Conservation (phyloP, 2,888 invertebrate species). For the Balanococcus diminutus region DNA sequence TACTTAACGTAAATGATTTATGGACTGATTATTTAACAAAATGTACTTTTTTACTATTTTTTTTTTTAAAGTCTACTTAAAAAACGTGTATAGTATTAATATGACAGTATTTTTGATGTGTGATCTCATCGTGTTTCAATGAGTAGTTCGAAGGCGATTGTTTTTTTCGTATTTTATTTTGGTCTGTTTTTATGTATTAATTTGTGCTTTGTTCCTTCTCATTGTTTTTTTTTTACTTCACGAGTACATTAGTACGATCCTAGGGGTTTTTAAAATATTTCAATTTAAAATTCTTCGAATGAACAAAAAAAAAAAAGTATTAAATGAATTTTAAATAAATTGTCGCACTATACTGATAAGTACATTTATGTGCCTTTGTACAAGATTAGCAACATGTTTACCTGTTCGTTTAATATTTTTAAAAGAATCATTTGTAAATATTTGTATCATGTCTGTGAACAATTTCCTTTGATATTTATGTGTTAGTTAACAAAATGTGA, state of each 20-base stretch:
- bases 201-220: neutral
- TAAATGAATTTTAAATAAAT: constrained; percentile 28
- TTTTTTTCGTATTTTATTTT: constrained; percentile 16
- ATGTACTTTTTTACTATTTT: neutral
- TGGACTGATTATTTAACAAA: constrained; percentile 37
- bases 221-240: neutral
- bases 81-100: constrained; percentile 17
- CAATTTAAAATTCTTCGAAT: neutral
- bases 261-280: neutral
- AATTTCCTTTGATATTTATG: constrained; percentile 51
- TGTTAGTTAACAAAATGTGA: constrained; percentile 54
- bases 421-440: constrained; percentile 49
- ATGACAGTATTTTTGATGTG: constrained; percentile 23
- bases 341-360: constrained; percentile 44
- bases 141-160: constrained; percentile 8
- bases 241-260: neutral
- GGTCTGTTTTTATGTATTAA: constrained; percentile 4
- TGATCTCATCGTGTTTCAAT: constrained; percentile 38
- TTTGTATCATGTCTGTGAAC: constrained; percentile 52
- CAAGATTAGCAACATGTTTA: constrained; percentile 53
- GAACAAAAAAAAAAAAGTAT: neutral
- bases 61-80: constrained; percentile 13
- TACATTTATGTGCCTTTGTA: constrained; percentile 54
- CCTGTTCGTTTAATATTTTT: constrained; percentile 42
- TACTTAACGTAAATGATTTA: constrained; percentile 23